A percentile compares a stretch with the other conserved stretches of the same genome.
phyloP scores from a whole-genome alignment of 2,888 invertebrate genomes.

The Eledona agricola region DNA sequence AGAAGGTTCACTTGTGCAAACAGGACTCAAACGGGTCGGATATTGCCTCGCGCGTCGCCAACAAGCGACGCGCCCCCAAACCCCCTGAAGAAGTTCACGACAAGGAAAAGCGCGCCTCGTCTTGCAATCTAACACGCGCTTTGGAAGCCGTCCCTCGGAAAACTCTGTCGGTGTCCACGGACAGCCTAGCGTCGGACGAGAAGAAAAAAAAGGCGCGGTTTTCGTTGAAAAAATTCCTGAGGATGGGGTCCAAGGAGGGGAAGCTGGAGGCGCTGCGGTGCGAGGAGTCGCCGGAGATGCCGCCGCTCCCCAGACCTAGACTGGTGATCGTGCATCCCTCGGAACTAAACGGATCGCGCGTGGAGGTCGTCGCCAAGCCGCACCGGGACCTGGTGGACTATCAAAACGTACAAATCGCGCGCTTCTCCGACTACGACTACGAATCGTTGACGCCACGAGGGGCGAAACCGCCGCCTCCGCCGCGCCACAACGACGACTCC shows the following conservation, averaged over 20 bases:
- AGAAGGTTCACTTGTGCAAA: slow-evolving; percentile 59
- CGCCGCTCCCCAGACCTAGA: slow-evolving; percentile 59
- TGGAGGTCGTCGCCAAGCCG: slow-evolving; percentile 72
- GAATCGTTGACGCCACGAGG: slow-evolving; percentile 41
- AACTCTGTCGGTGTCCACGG: slow-evolving; percentile 78
- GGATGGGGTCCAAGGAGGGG: slow-evolving; percentile 80
- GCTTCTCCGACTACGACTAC: slow-evolving; percentile 35
- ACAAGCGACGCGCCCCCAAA: slow-evolving; percentile 81
- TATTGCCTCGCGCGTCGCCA: slow-evolving; percentile 56
- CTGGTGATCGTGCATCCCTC: slow-evolving; percentile 89
- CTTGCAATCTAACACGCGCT: slow-evolving; percentile 70
- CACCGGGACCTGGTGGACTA: slow-evolving; percentile 54
- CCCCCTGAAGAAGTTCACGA: slow-evolving; percentile 77
- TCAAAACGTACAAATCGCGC: slow-evolving; percentile 8
- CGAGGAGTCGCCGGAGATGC: not conserved
- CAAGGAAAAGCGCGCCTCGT: slow-evolving; percentile 76
- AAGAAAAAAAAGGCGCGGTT: slow-evolving; percentile 76
- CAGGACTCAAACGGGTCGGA: slow-evolving; percentile 68
- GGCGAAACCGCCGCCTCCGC: slow-evolving; percentile 79
- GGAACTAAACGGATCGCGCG: slow-evolving; percentile 82
- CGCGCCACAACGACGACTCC: slow-evolving; percentile 65
- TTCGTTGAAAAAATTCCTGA: slow-evolving; percentile 82
- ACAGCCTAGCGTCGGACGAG: slow-evolving; percentile 67
- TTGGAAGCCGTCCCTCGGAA: slow-evolving; percentile 74
- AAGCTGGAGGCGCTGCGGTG: slow-evolving; percentile 58